phyloP scores from a whole-genome alignment of 2,797 vertebrate genomes.

The Naso thynnoides region DNA sequence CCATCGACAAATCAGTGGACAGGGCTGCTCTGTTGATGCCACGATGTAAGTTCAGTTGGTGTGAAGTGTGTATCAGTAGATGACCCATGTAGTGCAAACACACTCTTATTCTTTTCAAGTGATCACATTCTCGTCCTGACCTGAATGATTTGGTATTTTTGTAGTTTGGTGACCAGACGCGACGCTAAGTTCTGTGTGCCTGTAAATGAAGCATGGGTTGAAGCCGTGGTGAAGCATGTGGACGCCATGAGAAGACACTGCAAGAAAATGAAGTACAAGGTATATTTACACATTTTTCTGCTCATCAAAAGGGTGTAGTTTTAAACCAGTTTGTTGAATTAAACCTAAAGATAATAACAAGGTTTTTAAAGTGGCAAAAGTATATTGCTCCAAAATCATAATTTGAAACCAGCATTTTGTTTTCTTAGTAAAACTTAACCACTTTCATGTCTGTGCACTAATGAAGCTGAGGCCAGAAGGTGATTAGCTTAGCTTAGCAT shows the following conservation, averaged over 20 bases:
- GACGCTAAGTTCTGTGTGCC: slow-evolving; percentile 33
- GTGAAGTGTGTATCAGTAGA: not conserved
- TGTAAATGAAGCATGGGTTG: not conserved
- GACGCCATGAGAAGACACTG: rapidly evolving
- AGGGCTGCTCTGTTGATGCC: slow-evolving; percentile 62
- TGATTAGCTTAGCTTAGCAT: not conserved
- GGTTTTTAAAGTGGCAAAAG: not conserved
- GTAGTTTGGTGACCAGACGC: slow-evolving; percentile 57
- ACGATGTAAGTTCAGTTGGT: slow-evolving; percentile 53
- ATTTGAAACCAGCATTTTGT: too few species aligned
- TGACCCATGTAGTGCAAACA: not conserved
- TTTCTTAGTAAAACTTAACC: too few species aligned
- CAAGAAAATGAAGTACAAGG: slow-evolving; percentile 22
- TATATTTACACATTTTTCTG: not conserved
- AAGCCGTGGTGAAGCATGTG: not conserved
- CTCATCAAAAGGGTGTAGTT: not conserved
- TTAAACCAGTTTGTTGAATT: not conserved
- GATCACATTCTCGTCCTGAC: not conserved
- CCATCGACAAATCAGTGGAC: slow-evolving; percentile 11
- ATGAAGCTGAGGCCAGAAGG: not conserved
- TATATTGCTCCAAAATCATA: too few species aligned
- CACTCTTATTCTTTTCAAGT: not conserved
- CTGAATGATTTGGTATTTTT: slow-evolving; percentile 1
- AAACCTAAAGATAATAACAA: not conserved
- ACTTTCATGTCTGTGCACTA: not conserved